Evolutionary conservation across 2,888 invertebrate species (phyloP).

Genomic region (Byasa hedistus): DNA sequence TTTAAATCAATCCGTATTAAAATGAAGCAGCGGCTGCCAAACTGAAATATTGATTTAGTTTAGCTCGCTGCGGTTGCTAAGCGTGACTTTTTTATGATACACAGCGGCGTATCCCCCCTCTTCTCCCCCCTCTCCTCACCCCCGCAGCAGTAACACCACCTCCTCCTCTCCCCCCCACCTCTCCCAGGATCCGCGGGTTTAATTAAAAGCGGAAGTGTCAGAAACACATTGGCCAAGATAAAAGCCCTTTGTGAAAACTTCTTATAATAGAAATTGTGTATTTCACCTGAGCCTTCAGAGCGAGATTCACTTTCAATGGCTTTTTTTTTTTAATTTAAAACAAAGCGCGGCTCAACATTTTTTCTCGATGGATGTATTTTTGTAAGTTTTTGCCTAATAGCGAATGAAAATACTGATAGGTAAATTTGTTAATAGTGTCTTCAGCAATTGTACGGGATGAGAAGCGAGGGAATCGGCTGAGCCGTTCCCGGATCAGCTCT

Average conservation of each 20-base stretch:
- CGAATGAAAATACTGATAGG: no score
- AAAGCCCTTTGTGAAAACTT: slow-evolving; percentile 18
- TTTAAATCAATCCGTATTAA: slow-evolving; percentile 53
- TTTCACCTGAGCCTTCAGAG: slow-evolving; percentile 1
- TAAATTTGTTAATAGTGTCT: no score
- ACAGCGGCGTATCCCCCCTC: slow-evolving; percentile 20
- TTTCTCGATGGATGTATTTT: no score
- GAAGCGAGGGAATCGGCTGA: no score
- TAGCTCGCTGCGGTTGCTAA: slow-evolving; percentile 28
- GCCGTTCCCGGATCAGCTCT: no score
- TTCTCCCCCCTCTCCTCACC: no score
- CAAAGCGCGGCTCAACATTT: no score
- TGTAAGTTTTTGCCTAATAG: no score
- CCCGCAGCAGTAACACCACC: no score
- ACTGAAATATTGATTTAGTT: slow-evolving; percentile 35
- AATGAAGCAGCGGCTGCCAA: slow-evolving; percentile 40
- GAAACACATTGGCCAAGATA: slow-evolving; percentile 22
- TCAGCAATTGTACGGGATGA: no score
- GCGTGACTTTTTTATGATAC: slow-evolving; percentile 30
- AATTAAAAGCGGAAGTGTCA: slow-evolving; percentile 33
- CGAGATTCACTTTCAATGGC: not conserved
- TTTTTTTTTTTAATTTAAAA: no score
- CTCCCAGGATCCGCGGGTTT: slow-evolving; percentile 17
- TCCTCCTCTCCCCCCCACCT: no score
- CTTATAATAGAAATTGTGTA: slow-evolving; percentile 6